These are phyloP conservation scores for Pseudolaguvia tuberculata DNA, from an alignment of 2,113 vertebrate species.

Conservation along the genomic window DNA sequence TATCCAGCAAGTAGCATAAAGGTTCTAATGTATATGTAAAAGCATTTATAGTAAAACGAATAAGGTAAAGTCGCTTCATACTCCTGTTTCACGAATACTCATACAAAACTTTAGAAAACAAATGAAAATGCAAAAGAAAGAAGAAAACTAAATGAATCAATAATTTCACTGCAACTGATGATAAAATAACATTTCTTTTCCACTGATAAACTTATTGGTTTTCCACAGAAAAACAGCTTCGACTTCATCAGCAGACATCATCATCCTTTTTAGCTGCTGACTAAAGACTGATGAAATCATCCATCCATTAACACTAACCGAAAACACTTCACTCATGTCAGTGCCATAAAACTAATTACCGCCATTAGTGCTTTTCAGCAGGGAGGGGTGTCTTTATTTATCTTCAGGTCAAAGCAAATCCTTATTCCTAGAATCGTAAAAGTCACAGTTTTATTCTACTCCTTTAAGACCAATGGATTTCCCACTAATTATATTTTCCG, in stretches of 20 bases:
- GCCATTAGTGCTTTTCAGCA: slow-evolving; percentile 20
- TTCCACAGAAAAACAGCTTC: background rate
- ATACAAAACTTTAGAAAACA: background rate
- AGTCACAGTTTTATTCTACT: background rate
- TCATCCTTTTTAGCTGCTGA: background rate
- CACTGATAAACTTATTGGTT: too few relatives aligned
- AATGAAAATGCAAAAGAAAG: background rate
- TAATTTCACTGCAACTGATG: background rate
- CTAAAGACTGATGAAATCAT: slow-evolving; percentile 20
- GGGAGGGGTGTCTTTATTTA: background rate
- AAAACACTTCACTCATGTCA: slow-evolving; percentile 11
- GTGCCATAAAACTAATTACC: slow-evolving; percentile 37
- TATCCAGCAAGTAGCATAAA: too few relatives aligned
- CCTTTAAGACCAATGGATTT: background rate
- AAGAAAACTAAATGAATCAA: background rate
- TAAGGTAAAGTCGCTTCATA: background rate
- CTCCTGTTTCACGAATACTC: background rate
- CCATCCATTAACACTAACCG: slow-evolving; percentile 20
- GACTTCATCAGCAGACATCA: background rate
- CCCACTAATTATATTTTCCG: background rate
- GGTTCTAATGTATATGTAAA: background rate
- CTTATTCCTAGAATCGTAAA: background rate
- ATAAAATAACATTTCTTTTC: background rate
- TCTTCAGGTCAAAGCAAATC: slow-evolving; percentile 16
- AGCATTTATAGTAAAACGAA: background rate